Conservation (phyloP, 1,140 invertebrate genomes). For the Lasioglossum baleicum region DNA sequence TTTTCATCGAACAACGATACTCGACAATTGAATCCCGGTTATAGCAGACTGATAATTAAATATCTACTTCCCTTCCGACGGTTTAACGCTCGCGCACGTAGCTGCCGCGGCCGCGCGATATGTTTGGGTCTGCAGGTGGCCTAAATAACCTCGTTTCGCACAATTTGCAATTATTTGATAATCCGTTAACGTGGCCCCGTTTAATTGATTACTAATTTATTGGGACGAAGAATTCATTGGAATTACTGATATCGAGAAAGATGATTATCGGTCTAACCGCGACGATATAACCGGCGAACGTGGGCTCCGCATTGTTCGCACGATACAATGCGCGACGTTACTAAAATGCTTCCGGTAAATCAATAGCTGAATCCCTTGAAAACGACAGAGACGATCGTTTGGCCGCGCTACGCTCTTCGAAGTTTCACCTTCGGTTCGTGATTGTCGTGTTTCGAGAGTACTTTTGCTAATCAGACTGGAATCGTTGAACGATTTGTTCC, state of each 20-base stretch:
- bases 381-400: not conserved
- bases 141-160: conserved; percentile 29
- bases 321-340: not conserved
- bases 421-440: not conserved
- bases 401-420: not conserved
- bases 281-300: not conserved
- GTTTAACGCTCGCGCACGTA: not conserved
- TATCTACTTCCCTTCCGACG: not conserved
- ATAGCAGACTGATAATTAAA: conserved; percentile 31
- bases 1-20: not conserved
- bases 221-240: conserved; percentile 31
- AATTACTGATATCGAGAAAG: conserved; percentile 30
- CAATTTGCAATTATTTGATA: conserved; percentile 42
- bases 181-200: conserved; percentile 33
- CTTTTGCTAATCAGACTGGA: not conserved
- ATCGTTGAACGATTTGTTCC: no score
- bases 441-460: not conserved
- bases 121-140: not conserved
- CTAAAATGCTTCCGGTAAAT: conserved; percentile 16
- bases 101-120: not conserved
- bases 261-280: conserved; percentile 23
- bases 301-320: conserved; percentile 9
- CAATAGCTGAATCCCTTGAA: not conserved
- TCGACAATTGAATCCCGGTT: not conserved
- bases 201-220: conserved; percentile 40